Conservation (phyloP, 1,140 invertebrate genomes). For the Drosophila albomicans region DNA sequence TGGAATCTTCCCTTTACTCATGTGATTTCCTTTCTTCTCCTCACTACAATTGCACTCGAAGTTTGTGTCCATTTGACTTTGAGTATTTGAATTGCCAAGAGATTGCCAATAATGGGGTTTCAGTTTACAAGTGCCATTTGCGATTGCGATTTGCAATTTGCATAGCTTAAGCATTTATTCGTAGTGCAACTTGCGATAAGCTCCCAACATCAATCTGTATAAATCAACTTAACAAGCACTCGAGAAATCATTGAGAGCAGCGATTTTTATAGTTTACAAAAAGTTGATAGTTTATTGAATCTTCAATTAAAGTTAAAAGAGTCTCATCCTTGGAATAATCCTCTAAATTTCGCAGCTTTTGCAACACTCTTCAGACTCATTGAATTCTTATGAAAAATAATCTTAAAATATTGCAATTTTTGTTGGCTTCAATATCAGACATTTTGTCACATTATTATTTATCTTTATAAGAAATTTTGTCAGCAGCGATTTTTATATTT, state of each 20-base stretch:
- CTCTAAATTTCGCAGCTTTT: no score
- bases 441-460: not conserved
- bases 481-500: no score
- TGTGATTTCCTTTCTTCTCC: not conserved
- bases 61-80: slow-evolving; percentile 12
- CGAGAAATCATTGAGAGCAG: not conserved
- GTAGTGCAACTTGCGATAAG: slow-evolving; percentile 13
- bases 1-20: no score
- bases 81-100: slow-evolving; percentile 15
- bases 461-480: not conserved
- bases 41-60: slow-evolving; percentile 4
- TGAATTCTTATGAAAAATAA: no score
- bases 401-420: not conserved
- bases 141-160: slow-evolving; percentile 15
- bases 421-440: not conserved
- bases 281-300: not conserved
- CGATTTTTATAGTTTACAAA: not conserved
- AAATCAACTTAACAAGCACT: slow-evolving; percentile 9
- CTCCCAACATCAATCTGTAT: slow-evolving; percentile 13
- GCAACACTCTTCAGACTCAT: no score
- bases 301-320: no score
- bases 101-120: slow-evolving; percentile 11
- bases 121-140: slow-evolving; percentile 2
- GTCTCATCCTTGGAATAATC: no score
- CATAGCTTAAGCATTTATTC: slow-evolving; percentile 24